Percentiles rank a stretch among this genome's conserved stretches.
Evolutionary conservation across 30 jellyfish, hydroid and myxozoan species (phyloP).

Genomic region (Aurelia aurita): DNA sequence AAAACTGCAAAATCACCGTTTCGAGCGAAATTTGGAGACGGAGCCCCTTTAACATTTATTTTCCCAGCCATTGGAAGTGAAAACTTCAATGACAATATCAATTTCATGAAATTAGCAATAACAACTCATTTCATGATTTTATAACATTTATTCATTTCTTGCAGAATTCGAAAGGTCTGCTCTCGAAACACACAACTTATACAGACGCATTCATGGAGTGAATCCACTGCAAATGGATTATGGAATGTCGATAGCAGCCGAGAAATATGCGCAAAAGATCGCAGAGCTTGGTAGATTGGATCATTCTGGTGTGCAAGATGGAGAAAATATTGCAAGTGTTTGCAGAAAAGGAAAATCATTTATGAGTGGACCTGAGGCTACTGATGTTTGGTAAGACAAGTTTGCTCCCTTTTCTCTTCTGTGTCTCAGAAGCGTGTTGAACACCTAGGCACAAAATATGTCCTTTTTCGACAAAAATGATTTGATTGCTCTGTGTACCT

Average conservation of each 20-base stretch:
- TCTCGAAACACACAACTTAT: conserved; percentile 85
- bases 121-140: too few relatives aligned
- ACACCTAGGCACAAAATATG: too few relatives aligned
- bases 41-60: too few relatives aligned
- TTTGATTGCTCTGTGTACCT: too few relatives aligned
- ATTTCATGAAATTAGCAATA: too few relatives aligned
- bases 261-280: conserved; percentile 85
- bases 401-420: too few relatives aligned
- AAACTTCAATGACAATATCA: too few relatives aligned
- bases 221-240: conserved; percentile 70
- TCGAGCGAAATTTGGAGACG: too few relatives aligned
- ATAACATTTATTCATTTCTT: neutral
- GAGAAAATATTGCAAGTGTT: conserved; percentile 96
- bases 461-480: too few relatives aligned
- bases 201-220: conserved; percentile 80
- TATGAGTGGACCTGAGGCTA: conserved; percentile 95
- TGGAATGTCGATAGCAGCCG: conserved; percentile 90
- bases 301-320: conserved; percentile 95
- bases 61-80: too few relatives aligned
- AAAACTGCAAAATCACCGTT: too few relatives aligned
- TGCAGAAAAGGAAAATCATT: conserved; percentile 75
- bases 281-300: conserved; percentile 85
- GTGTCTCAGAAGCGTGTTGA: too few relatives aligned
- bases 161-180: conserved; percentile 81
- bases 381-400: conserved; percentile 80